Percentiles rank a stretch among this genome's conserved stretches.
phyloP scores from a whole-genome alignment of 2,888 invertebrate species.

The Arctia plantaginis region DNA sequence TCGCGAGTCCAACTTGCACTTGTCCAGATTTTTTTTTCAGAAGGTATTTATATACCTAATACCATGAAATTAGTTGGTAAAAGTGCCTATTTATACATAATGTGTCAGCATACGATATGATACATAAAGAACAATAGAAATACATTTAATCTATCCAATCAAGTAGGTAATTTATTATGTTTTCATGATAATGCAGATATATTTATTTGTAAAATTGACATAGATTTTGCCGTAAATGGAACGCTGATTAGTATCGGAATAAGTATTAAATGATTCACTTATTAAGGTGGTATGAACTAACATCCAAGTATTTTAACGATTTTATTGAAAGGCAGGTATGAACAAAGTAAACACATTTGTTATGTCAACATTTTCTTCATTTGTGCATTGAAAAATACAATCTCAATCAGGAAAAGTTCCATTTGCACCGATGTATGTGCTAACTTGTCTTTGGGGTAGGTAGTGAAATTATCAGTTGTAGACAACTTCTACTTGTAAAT shows the following conservation, averaged over 20 bases:
- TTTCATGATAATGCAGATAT: neutral
- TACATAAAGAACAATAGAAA: neutral
- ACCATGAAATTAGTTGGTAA: neutral
- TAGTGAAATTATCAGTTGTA: neutral
- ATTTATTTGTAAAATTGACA: neutral
- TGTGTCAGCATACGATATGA: neutral
- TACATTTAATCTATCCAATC: neutral
- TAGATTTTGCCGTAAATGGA: neutral
- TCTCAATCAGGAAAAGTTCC: too few species aligned
- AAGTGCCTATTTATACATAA: neutral
- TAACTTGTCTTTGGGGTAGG: neutral
- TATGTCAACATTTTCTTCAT: too few species aligned
- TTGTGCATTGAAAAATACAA: too few species aligned
- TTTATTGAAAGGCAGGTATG: neutral
- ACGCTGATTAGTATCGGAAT: neutral
- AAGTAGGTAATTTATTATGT: conserved; percentile 5
- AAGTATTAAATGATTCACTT: neutral
- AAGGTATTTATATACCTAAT: too few species aligned
- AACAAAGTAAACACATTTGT: too few species aligned
- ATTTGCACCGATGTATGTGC: neutral
- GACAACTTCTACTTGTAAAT: neutral
- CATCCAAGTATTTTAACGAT: neutral
- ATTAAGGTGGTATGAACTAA: too few species aligned
- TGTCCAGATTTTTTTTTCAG: too few species aligned
- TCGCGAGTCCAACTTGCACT: too few species aligned